Percentiles rank a stretch among this genome's conserved stretches.
Evolutionary conservation across 2,888 invertebrate genomes (phyloP).

Genomic region (Tridacna gigas): DNA sequence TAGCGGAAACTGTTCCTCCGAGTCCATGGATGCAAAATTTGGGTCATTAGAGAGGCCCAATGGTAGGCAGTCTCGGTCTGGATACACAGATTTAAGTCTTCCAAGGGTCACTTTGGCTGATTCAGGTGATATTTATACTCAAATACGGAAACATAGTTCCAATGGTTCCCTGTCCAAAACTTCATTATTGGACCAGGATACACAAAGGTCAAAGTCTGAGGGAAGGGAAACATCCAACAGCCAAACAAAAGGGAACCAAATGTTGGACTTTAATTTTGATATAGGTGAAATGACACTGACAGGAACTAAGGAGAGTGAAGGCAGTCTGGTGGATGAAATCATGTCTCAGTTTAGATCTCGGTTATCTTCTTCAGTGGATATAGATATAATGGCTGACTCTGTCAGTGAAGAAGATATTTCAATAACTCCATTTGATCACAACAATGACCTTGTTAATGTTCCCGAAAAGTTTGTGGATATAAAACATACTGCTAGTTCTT

Average conservation of each 20-base stretch:
- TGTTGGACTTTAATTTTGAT: conserved; percentile 48
- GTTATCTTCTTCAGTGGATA: conserved; percentile 8
- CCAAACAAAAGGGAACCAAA: background rate
- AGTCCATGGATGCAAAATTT: conserved; percentile 51
- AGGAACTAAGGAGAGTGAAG: conserved; percentile 32
- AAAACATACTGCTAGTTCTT: background rate
- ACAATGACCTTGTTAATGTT: background rate
- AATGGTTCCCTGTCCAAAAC: background rate
- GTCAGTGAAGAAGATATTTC: background rate
- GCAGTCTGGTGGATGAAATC: conserved; percentile 67
- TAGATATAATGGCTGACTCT: background rate
- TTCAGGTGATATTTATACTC: conserved; percentile 68
- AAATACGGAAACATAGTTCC: conserved; percentile 44
- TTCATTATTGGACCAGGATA: background rate
- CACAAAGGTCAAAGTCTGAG: conserved; percentile 4
- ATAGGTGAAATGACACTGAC: conserved; percentile 2
- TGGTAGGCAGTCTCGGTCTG: conserved; percentile 22
- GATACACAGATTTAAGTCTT: conserved; percentile 52
- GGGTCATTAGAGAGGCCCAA: conserved; percentile 29
- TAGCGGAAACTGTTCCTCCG: conserved; percentile 61
- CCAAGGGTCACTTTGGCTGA: conserved; percentile 47
- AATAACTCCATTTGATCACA: background rate
- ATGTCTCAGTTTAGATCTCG: conserved; percentile 60
- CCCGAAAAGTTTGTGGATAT: background rate
- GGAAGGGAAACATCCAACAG: background rate